These are phyloP conservation scores for Drosophila novamexicana DNA, from an alignment of 1,140 invertebrate genomes.

Conservation along the genomic window DNA sequence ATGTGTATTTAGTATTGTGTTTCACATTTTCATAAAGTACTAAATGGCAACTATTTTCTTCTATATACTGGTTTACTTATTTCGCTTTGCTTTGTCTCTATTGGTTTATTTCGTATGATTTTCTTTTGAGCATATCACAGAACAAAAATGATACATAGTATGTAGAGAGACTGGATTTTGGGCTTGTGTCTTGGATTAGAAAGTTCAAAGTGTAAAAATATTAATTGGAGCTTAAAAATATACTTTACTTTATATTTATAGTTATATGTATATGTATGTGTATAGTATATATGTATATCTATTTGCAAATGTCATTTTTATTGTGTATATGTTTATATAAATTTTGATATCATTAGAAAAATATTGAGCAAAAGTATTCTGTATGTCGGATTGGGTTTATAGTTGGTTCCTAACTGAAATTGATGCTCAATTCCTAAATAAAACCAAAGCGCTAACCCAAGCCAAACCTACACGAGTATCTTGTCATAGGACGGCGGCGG, in stretches of 20 bases:
- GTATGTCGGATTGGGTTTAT: constrained; percentile 36
- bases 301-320: constrained; percentile 53
- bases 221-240: constrained; percentile 71
- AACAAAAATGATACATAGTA: constrained; percentile 76
- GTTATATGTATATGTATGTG: constrained; percentile 53
- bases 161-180: constrained; percentile 56
- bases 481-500: constrained; percentile 87
- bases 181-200: constrained; percentile 40
- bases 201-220: constrained; percentile 70
- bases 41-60: constrained; percentile 34
- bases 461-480: constrained; percentile 83
- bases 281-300: constrained; percentile 54
- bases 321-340: constrained; percentile 75
- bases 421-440: constrained; percentile 62
- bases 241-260: constrained; percentile 51
- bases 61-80: constrained; percentile 16
- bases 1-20: constrained; percentile 41
- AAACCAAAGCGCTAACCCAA: constrained; percentile 25
- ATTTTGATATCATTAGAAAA: constrained; percentile 79
- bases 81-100: constrained; percentile 31
- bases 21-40: constrained; percentile 25
- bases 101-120: constrained; percentile 51
- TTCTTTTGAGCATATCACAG: constrained; percentile 80
- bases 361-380: constrained; percentile 73
- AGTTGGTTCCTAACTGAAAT: constrained; percentile 43